Percentiles rank a stretch among this genome's conserved stretches.
Evolutionary conservation across 23 tunicate species (phyloP).

Genomic region (Halocynthia roretzi): DNA sequence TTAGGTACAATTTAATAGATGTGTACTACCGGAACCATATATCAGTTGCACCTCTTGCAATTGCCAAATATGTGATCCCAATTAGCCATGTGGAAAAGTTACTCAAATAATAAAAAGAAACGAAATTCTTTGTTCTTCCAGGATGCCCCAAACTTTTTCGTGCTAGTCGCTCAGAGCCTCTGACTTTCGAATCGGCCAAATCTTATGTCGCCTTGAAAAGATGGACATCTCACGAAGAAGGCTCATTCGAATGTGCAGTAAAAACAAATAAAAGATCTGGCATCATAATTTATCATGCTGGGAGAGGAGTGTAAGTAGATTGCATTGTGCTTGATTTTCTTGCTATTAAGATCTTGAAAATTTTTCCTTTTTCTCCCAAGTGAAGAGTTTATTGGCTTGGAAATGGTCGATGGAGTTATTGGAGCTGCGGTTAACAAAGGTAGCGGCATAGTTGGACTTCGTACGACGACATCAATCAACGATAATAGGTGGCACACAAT

Average conservation of each 20-base stretch:
- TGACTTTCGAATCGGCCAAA: conserved; percentile 39
- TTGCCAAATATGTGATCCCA: no score
- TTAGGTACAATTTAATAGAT: background rate
- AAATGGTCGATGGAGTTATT: conserved; percentile 59
- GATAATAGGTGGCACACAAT: conserved; percentile 76
- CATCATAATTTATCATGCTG: conserved; percentile 46
- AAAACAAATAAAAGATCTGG: conserved; percentile 40
- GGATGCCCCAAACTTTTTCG: conserved; percentile 67
- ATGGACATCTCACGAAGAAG: conserved; percentile 51
- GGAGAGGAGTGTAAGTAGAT: conserved; percentile 36
- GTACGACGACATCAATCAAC: conserved; percentile 44
- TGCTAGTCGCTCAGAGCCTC: conserved; percentile 31
- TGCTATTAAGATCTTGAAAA: background rate
- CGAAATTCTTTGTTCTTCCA: background rate
- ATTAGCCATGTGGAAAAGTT: no score
- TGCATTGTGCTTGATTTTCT: background rate
- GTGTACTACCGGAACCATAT: no score
- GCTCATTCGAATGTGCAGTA: conserved; percentile 57
- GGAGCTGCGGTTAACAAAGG: conserved; percentile 54
- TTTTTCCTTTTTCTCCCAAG: conserved; percentile 5
- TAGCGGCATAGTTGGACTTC: conserved; percentile 54
- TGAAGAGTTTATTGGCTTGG: conserved; percentile 49
- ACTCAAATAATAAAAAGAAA: no score
- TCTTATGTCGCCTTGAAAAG: conserved; percentile 41
- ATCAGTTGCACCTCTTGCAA: no score